These are phyloP conservation scores for Beris chalybata DNA, from an alignment of 2,888 invertebrate species.

Conservation along the genomic window DNA sequence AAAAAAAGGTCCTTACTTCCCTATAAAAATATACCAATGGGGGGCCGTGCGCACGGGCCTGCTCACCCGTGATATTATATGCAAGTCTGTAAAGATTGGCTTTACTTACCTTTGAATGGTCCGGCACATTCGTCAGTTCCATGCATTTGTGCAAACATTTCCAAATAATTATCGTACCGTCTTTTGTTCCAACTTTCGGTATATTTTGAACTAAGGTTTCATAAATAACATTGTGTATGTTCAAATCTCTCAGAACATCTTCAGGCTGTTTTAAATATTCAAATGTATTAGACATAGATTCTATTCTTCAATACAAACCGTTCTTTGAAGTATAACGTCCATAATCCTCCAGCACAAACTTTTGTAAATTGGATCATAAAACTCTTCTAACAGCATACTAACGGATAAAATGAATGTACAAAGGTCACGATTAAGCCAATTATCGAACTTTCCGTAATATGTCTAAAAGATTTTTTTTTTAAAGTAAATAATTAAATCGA, in stretches of 20 bases:
- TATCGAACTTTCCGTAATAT: slow-evolving; percentile 24
- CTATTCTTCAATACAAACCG: slow-evolving; percentile 42
- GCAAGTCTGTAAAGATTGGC: too few relatives aligned
- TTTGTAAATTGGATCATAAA: slow-evolving; percentile 48
- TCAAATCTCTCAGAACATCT: slow-evolving; percentile 45
- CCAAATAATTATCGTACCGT: slow-evolving; percentile 46
- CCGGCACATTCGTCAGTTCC: slow-evolving; percentile 34
- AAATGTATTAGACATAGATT: neutral
- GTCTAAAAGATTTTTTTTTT: slow-evolving; percentile 1
- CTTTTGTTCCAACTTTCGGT: slow-evolving; percentile 44
- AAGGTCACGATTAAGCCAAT: slow-evolving; percentile 38
- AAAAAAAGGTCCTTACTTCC: too few relatives aligned
- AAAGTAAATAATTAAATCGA: too few relatives aligned
- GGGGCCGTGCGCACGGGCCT: too few relatives aligned
- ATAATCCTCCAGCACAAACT: slow-evolving; percentile 48
- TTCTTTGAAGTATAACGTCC: slow-evolving; percentile 43
- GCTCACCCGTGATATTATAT: too few relatives aligned
- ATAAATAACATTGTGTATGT: slow-evolving; percentile 51
- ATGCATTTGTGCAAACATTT: slow-evolving; percentile 50
- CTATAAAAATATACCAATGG: too few relatives aligned
- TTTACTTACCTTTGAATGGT: slow-evolving; percentile 26
- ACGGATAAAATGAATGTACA: slow-evolving; percentile 50
- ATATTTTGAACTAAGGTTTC: slow-evolving; percentile 48
- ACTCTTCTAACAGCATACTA: slow-evolving; percentile 48
- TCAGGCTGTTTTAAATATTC: slow-evolving; percentile 40